Evolutionary conservation across 2,113 vertebrate genomes (phyloP).

Genomic region (Brachypteracias leptosomus): DNA sequence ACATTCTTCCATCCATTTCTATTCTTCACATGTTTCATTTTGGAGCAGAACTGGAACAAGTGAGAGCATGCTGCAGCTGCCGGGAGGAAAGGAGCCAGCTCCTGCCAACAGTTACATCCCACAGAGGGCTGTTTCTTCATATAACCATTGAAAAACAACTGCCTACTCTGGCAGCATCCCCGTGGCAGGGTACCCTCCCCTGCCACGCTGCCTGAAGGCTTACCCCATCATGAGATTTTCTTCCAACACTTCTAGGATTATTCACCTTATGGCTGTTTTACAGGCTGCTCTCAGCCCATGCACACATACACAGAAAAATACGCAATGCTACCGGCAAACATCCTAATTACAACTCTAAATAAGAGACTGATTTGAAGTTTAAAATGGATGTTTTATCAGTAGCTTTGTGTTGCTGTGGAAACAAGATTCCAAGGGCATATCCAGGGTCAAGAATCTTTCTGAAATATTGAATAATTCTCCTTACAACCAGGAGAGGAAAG

Average conservation of each 20-base stretch:
- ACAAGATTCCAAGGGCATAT: conserved; percentile 42
- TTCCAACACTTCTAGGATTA: background rate
- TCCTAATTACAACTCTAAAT: background rate
- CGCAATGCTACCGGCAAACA: background rate
- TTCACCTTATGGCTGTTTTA: background rate
- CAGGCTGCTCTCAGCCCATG: background rate
- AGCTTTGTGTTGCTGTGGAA: conserved; percentile 47
- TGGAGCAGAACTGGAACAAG: background rate
- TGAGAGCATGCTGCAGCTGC: conserved; percentile 38
- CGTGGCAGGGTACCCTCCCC: background rate
- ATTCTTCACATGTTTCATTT: background rate
- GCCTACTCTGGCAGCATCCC: background rate
- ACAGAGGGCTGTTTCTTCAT: background rate
- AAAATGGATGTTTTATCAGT: conserved; percentile 14
- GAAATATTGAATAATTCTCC: conserved; percentile 2
- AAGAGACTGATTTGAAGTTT: background rate
- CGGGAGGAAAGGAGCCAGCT: conserved; percentile 1
- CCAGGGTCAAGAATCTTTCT: background rate
- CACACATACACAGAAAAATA: background rate
- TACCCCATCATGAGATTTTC: background rate
- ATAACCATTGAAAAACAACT: background rate
- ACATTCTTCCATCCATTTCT: background rate
- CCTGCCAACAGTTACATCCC: background rate
- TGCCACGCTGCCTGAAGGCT: background rate
- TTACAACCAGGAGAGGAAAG: background rate